Base-by-base conservation (phyloP, 2,888 invertebrate genomes). In the Pristionchus mayeri region DNA sequence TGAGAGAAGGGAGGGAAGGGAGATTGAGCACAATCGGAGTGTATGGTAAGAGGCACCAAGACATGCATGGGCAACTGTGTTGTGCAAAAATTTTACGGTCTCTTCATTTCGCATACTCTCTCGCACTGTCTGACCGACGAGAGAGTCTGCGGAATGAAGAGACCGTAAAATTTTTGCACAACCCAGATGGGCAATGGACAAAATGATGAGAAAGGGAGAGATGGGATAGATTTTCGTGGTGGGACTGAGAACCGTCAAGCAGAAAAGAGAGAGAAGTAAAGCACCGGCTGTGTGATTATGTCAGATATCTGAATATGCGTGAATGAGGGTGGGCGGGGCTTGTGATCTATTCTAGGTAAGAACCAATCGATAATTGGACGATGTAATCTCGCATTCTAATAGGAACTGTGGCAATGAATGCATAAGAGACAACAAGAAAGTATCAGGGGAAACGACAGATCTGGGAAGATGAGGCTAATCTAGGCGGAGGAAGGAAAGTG, bases 311-410 rank as follows among this genome's bases (percentile, higher is more conserved):
- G 63, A 18, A 11, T 63, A 44, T 44, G 44, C 16, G 16, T 13
- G 13, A 34, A 16, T 11, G 13, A 13, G 63, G 16, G 30, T 11
- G 30, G 13, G 34, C 2, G 21, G 63, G 34, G 16, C 27, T 63
- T n/a, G n/a, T n/a, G 63, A 30, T 18, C 16, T 63, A 27, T 63
- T 30, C 63, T 27, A 37, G 67, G 67, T 37, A 67, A 76, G 76
- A 76, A 76, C 76, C 76, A 76, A 76, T 76, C 76, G 76, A 76
- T 76, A 76, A 76, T n/a, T 50, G 48, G 30, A 16, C 30, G 76
- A 75, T 44, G 37, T 44, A 30, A 37, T 75, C 24, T 44, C 44
- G 44, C 13, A 44, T 40, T 21, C 21, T 30, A 9, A 3, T 67
- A 16, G n/a, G 30, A 60, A 37, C 18, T 6, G 21, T 16, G 67